A percentile compares a stretch with the other conserved stretches of the same genome.
These are phyloP conservation scores for Galaxea fascicularis DNA, from an alignment of 92 coral and sea anemone species.

Conservation along the genomic window DNA sequence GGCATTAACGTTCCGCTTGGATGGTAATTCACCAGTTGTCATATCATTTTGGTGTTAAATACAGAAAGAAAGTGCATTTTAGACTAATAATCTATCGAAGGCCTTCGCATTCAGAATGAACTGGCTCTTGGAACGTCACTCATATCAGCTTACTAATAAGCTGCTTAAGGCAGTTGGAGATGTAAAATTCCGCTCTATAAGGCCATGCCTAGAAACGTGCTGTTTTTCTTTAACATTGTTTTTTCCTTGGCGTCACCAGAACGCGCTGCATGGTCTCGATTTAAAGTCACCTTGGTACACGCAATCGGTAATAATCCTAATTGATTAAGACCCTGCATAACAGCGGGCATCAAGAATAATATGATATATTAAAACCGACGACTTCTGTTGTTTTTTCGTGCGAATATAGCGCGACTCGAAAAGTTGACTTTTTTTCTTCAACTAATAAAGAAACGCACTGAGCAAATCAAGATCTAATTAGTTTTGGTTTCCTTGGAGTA, in stretches of 20 bases:
- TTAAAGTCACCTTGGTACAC: not conserved
- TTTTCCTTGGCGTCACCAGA: constrained; percentile 25
- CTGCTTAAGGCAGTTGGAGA: constrained; percentile 25
- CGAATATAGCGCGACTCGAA: not conserved
- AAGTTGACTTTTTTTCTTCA: not conserved
- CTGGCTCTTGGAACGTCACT: not conserved
- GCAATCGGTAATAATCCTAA: not conserved
- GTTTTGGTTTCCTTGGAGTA: not conserved
- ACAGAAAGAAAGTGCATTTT: not conserved
- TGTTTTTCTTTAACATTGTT: constrained; percentile 6
- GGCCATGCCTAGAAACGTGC: constrained; percentile 21
- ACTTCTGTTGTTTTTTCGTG: not conserved
- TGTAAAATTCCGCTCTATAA: constrained; percentile 6
- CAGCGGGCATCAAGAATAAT: not conserved
- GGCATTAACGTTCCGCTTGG: not conserved
- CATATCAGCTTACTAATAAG: constrained; percentile 39
- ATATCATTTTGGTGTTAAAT: not conserved
- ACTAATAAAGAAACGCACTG: not conserved
- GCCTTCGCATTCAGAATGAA: not conserved
- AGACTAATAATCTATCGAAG: not conserved
- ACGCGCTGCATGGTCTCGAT: not conserved
- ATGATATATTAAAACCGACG: not conserved
- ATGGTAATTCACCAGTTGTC: not conserved
- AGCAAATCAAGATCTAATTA: not conserved
- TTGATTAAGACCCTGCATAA: not conserved